Percentiles rank a stretch among this genome's conserved stretches.
These are phyloP conservation scores for Siniperca obscura DNA, from an alignment of 2,797 vertebrate genomes.

Conservation along the genomic window DNA sequence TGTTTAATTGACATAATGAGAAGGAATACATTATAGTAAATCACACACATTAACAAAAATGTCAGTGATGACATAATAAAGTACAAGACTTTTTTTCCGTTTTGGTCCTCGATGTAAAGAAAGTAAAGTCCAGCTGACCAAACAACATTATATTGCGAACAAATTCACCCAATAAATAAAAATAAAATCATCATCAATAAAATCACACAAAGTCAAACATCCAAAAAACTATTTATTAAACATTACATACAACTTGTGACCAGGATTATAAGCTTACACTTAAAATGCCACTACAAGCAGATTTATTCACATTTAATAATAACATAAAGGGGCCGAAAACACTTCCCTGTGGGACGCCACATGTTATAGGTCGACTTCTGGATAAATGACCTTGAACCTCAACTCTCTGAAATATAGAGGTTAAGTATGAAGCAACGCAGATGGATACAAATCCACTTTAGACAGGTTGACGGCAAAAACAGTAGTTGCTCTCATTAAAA, in stretches of 20 bases:
- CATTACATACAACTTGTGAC: too few species aligned
- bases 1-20: too few species aligned
- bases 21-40: neutral
- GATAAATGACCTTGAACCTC: neutral
- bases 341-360: neutral
- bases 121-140: neutral
- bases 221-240: neutral
- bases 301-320: neutral
- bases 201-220: neutral
- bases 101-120: too few species aligned
- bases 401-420: neutral
- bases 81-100: too few species aligned
- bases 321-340: neutral
- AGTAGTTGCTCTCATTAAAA: neutral
- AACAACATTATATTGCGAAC: neutral
- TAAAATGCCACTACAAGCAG: neutral
- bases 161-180: neutral
- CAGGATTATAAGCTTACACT: neutral
- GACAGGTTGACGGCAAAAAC: too few species aligned
- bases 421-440: neutral
- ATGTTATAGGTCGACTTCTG: neutral
- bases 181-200: neutral
- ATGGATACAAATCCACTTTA: neutral
- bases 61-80: too few species aligned
- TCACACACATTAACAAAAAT: neutral